Percentiles rank a stretch among this genome's conserved stretches.
Conservation (phyloP, 2,113 vertebrate species). For the Grammomys dolichurus region DNA sequence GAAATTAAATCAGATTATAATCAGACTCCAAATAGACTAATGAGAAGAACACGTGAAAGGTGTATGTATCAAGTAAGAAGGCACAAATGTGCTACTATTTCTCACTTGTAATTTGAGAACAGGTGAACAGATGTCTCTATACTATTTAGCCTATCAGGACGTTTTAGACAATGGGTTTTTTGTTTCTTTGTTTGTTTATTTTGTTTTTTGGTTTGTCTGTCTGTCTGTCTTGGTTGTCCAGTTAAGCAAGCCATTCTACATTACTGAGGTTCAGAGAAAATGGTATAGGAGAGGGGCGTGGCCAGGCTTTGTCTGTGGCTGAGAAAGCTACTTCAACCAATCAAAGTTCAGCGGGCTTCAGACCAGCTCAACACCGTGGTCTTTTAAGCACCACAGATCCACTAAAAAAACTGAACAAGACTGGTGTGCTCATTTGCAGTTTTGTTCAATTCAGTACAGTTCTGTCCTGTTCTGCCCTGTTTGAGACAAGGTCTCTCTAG, state of each 20-base stretch:
- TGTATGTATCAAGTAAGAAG: neutral
- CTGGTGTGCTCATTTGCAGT: neutral
- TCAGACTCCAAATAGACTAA: conserved; percentile 25
- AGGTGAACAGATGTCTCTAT: neutral
- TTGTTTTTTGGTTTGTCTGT: too few species aligned
- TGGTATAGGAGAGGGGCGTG: neutral
- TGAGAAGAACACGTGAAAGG: neutral
- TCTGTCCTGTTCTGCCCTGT: neutral
- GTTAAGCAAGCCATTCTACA: neutral
- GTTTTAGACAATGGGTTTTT: neutral
- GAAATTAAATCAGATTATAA: conserved; percentile 9
- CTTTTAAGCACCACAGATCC: neutral
- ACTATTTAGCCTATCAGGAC: neutral
- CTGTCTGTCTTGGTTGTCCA: neutral
- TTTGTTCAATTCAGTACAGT: neutral
- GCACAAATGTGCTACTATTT: neutral
- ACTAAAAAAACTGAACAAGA: neutral
- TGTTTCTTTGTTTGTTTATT: too few species aligned
- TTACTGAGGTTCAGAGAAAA: neutral
- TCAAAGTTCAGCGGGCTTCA: neutral
- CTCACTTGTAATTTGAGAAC: conserved; percentile 25
- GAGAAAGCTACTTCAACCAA: neutral
- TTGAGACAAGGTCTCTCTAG: too few species aligned
- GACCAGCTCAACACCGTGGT: neutral
- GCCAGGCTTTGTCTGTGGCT: neutral